Evolutionary conservation across 2,888 invertebrate genomes (phyloP).

Genomic region (Clanis bilineata): DNA sequence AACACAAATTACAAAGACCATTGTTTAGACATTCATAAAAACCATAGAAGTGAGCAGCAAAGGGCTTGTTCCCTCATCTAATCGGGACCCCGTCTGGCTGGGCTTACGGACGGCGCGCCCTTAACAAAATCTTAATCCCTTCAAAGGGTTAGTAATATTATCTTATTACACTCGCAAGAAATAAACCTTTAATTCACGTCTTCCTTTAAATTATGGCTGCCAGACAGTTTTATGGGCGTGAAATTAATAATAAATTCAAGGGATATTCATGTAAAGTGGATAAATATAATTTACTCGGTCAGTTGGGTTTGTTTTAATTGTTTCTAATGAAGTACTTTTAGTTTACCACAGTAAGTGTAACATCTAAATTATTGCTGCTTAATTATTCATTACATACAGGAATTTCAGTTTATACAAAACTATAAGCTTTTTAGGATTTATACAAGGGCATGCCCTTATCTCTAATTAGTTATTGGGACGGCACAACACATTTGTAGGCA

Average conservation of each 20-base stretch:
- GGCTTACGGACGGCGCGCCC: slow-evolving; percentile 70
- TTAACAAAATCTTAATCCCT: slow-evolving; percentile 82
- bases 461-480: too few species aligned
- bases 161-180: slow-evolving; percentile 79
- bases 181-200: slow-evolving; percentile 69
- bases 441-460: too few species aligned
- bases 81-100: slow-evolving; percentile 67
- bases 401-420: too few species aligned
- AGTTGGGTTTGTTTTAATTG: not conserved
- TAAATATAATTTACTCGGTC: not conserved
- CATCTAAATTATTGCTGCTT: too few species aligned
- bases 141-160: slow-evolving; percentile 81
- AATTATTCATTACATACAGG: too few species aligned
- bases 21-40: slow-evolving; percentile 66
- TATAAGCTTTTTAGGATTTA: too few species aligned
- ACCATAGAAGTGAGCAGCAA: slow-evolving; percentile 68
- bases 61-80: slow-evolving; percentile 52
- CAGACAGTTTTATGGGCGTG: slow-evolving; percentile 15
- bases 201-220: slow-evolving; percentile 49
- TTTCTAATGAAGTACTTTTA: not conserved
- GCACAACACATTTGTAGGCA: too few species aligned
- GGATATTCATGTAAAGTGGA: not conserved
- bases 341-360: too few species aligned
- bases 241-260: slow-evolving; percentile 11
- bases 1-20: slow-evolving; percentile 12